Conservation (phyloP, 1,140 invertebrate genomes). For the Cyrtorhinus lividipennis region DNA sequence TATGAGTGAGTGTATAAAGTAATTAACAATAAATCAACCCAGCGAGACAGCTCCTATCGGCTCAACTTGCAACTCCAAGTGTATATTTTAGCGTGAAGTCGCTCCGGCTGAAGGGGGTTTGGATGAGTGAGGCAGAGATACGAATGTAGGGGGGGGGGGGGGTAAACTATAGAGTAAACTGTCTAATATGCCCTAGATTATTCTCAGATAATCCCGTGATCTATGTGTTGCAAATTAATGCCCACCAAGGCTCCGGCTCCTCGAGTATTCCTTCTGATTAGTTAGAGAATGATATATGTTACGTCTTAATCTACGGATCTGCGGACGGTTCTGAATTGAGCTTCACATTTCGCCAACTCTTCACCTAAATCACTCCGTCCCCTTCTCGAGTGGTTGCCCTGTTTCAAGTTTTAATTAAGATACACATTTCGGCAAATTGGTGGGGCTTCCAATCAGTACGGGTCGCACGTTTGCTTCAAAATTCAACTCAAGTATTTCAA, state of each 20-base stretch:
- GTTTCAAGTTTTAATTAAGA: slow-evolving; percentile 7
- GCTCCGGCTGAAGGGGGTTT: background rate
- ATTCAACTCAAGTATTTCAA: too few relatives aligned
- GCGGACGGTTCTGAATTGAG: background rate
- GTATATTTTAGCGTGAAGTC: slow-evolving; percentile 19
- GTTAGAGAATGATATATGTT: slow-evolving; percentile 17
- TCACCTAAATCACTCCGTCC: background rate
- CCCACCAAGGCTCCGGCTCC: background rate
- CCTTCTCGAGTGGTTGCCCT: background rate
- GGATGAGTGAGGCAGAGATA: slow-evolving; percentile 16
- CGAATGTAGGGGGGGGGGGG: background rate
- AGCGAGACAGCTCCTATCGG: slow-evolving; percentile 17
- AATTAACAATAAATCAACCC: slow-evolving; percentile 21
- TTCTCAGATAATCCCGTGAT: slow-evolving; percentile 20
- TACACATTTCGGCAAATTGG: too few relatives aligned
- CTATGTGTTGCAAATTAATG: slow-evolving; percentile 22
- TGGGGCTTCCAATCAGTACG: too few relatives aligned
- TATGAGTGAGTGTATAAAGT: slow-evolving; percentile 20
- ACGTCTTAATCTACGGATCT: slow-evolving; percentile 9
- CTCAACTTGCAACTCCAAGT: slow-evolving; percentile 18
- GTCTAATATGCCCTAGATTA: slow-evolving; percentile 19
- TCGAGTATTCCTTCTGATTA: slow-evolving; percentile 12
- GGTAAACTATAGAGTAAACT: slow-evolving; percentile 17
- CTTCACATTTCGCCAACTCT: slow-evolving; percentile 9
- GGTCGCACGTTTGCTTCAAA: too few relatives aligned